Evolutionary conservation across 2,888 invertebrate species (phyloP).

Genomic region (Andrena camellia): DNA sequence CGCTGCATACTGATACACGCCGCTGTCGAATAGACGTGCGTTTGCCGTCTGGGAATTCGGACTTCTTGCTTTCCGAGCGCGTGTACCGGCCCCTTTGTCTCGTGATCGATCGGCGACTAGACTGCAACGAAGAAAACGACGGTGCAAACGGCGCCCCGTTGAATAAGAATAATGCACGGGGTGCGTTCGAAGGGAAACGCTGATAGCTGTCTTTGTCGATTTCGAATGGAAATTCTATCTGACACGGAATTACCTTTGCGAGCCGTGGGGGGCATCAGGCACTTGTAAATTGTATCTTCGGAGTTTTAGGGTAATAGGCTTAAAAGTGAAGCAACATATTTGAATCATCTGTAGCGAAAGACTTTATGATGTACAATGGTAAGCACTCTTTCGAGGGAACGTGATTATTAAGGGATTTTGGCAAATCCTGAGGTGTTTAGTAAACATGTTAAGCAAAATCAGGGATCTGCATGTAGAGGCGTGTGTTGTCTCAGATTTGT

Average conservation of each 20-base stretch:
- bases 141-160: not conserved
- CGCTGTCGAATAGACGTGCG: slow-evolving; percentile 22
- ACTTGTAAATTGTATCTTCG: not conserved
- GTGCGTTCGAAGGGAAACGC: not conserved
- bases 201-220: not conserved
- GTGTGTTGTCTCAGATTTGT: no score
- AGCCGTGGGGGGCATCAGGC: not conserved
- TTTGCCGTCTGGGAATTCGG: slow-evolving; percentile 36
- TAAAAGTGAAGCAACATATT: no score
- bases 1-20: slow-evolving; percentile 10
- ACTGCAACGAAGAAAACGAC: not conserved
- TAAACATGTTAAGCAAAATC: no score
- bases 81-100: slow-evolving; percentile 20
- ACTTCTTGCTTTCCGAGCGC: slow-evolving; percentile 21
- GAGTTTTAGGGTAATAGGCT: no score
- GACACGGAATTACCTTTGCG: slow-evolving; percentile 23
- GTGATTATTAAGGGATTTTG: no score
- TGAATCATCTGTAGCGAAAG: no score
- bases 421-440: no score
- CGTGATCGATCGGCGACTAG: slow-evolving; percentile 37
- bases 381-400: no score
- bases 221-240: not conserved
- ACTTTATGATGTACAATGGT: no score
- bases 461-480: no score
- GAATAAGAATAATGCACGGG: slow-evolving; percentile 27